Evolutionary conservation across 2,797 vertebrate species (phyloP), one percentile per base, ranked within the genome.

Genomic region (Cirrhinus molitorella): DNA sequence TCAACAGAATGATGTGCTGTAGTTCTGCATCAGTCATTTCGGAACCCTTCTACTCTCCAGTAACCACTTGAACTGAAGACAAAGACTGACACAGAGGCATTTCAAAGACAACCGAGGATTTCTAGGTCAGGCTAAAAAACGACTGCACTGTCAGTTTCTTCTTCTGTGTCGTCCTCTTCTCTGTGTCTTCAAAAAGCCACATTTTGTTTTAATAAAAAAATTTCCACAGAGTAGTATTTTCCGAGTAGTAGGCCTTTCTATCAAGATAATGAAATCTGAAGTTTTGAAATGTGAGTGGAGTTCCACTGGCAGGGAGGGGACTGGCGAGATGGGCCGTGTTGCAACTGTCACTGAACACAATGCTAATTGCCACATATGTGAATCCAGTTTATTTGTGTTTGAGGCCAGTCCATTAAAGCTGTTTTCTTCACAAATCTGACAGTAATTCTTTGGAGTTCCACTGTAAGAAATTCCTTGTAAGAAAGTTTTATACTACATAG

Each of bases 51-150:
- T 83, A 19, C 31, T 55, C 17, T 55, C 45, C 80, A 82, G 49
- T 34, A 57, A 28, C 49, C 49, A 17, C 14, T 17, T 40, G 8
- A 59, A 59, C 73, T 8, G 6, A 83, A 34, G 61, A 76, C 49
- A 43, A 76, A 87, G 83, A 65, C 49, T 65, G 87, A 88, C 89
- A 89, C 90, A 91, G 86, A 89, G 91, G 90, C 88, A 80, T 89
- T 92, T 90, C 91, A 91, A 92, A 91, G 89, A 92, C 89, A 90
- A 88, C 89, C 85, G 81, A 89, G 85, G 88, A 93, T 92, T 94
- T 93, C 91, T 93, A 88, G 92, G 92, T 93, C 92, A 94, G 89
- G 88, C 89, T 93, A 93, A 94, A 94, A 95, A 92, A 89, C 93
- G 91, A 93, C 90, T 92, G 86, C 77, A 77, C 85, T 90, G 85